Evolutionary conservation across 2,888 invertebrate species (phyloP).

Genomic region (Microctonus hyperodae): DNA sequence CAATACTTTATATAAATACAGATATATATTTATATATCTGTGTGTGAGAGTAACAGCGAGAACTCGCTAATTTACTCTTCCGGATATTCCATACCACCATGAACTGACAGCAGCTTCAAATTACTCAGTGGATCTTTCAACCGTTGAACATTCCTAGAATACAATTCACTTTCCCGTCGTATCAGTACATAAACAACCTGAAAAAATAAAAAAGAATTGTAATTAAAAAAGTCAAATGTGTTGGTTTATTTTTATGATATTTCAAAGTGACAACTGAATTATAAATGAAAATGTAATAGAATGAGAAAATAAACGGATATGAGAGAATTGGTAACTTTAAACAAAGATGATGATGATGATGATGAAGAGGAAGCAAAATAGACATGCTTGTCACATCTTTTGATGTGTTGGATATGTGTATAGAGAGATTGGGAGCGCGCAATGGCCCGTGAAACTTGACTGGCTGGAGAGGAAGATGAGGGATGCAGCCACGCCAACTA

Average conservation of each 20-base stretch:
- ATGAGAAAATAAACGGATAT: neutral
- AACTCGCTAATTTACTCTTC: slow-evolving; percentile 31
- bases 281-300: neutral
- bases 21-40: neutral
- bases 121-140: slow-evolving; percentile 53
- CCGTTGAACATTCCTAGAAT: slow-evolving; percentile 17
- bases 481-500: slow-evolving; percentile 57
- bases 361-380: slow-evolving; percentile 24
- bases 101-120: slow-evolving; percentile 40
- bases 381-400: slow-evolving; percentile 12
- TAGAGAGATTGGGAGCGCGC: slow-evolving; percentile 37
- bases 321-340: neutral
- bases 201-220: slow-evolving; percentile 5
- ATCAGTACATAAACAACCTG: neutral
- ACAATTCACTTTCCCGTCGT: slow-evolving; percentile 21
- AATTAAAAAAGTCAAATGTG: neutral
- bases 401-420: slow-evolving; percentile 25
- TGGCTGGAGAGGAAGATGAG: slow-evolving; percentile 46
- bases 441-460: slow-evolving; percentile 47
- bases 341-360: neutral
- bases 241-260: no score
- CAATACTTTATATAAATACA: neutral
- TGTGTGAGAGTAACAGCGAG: neutral
- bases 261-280: neutral
- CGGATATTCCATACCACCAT: slow-evolving; percentile 26